Evolutionary conservation across 2,888 invertebrate species (phyloP), one percentile per base, ranked within the genome.

Genomic region (Drosophila sordidula): DNA sequence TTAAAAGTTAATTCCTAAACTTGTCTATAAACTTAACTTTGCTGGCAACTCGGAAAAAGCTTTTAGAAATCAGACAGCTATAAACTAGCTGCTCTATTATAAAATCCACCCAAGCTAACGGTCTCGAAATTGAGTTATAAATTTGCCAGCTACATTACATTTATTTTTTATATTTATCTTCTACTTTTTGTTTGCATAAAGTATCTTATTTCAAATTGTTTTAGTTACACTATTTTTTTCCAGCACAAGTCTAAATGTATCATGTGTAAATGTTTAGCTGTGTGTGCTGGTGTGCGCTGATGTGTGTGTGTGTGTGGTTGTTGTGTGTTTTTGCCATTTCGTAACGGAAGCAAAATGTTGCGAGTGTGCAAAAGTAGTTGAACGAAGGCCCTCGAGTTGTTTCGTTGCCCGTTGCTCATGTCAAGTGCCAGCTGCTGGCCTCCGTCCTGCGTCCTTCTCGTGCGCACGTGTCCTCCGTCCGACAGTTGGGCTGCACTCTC

Each of bases 341-440:
- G 55, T 58, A 79, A 59, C 87, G 88, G 83, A 86, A 83, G 75
- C 73, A 47, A 83, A 80, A 72, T 72, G 72, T 59, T 62, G 67
- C 47, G 26, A 67, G 54, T 58, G 75, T 58, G 77, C 68, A 62
- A 75, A 73, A 66, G 66, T 70, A 81, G 85, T 81, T 81, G 73
- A 77, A 75, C 57, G 72, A 86, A 89, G 70, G 75, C 88, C 87
- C 86, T 87, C 82, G 74, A 87, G 86, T 76, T 87, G 83, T 85
- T 82, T 82, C 82, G 72, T 47, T 83, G 74, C 71, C 85, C 70
- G 87, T 84, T 80, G 84, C 82, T 85, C 89, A 85, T 80, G 88
- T 89, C 86, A 87, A 89, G 89, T 85, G 89, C 80, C 89, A 89
- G 86, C 88, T 87, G 88, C 73, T 82, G 69, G 39, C 44, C 80